These are phyloP conservation scores for Catagonus wagneri DNA, from an alignment of 2,113 vertebrate genomes.

Conservation along the genomic window DNA sequence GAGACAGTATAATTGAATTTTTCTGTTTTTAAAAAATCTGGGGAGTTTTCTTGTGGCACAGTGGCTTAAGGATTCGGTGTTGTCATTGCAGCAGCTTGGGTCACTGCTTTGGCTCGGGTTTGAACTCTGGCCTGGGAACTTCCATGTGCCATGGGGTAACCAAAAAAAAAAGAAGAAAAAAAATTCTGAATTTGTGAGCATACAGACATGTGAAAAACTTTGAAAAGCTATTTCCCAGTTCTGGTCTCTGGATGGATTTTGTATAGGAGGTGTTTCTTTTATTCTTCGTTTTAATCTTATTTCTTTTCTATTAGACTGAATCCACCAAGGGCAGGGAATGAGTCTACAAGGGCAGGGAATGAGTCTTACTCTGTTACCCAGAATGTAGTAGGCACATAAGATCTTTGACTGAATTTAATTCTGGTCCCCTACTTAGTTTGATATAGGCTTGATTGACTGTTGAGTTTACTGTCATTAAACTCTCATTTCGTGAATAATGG, in stretches of 20 bases:
- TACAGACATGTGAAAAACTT: neutral
- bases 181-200: neutral
- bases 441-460: neutral
- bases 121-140: no score
- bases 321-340: neutral
- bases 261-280: neutral
- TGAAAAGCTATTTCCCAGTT: neutral
- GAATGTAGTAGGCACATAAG: neutral
- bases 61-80: no score
- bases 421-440: neutral
- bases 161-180: no score
- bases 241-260: neutral
- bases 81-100: no score
- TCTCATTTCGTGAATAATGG: neutral
- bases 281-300: constrained; percentile 21
- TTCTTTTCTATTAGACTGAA: neutral
- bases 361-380: neutral
- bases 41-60: no score
- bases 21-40: neutral
- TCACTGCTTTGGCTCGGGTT: no score
- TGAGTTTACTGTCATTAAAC: neutral
- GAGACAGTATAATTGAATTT: neutral
- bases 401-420: constrained; percentile 2
- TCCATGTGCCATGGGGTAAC: no score
- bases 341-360: neutral